Evolutionary conservation across 2,113 vertebrate species (phyloP), one percentile per base, ranked within the genome.

Genomic region (Ivindomyrus marchei): DNA sequence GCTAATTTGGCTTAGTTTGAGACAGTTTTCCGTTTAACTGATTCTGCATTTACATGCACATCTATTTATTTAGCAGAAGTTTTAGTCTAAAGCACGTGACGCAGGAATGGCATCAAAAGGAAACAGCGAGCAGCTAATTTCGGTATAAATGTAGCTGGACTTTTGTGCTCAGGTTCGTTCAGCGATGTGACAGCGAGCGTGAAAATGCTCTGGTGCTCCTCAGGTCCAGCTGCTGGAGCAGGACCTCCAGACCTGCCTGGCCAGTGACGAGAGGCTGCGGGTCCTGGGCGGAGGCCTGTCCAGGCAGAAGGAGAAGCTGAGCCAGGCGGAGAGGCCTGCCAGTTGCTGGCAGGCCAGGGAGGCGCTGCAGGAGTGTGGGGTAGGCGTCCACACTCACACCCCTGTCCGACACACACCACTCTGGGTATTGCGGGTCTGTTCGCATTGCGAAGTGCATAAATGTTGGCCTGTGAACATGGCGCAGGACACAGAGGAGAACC

Each of bases 221-320:
- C 91, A 99, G 98, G 94, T 96, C 86, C 93, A 94, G 90, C 94
- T 94, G 56, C 91, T 96, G 62, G 97, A 98, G 70, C 93, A 96
- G 19, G 87, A 95, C 85, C 95, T 95, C 91, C 95, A 96, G 91
- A 93, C 93, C 24, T 95, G 96, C 89, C 91, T 92, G 21, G 95
- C 96, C 91, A 96, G 96, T 91, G 97, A 99, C 92, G 96, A 90
- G 92, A 96, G 90, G 93, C 93, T 96, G 66, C 94, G 94, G 88
- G 90, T 89, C 74, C 91, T 98, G 36, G 85, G 4, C 66, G 91
- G 77, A 83, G 97, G 97, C 96, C 91, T 97, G 66, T 94, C 95
- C 89, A 94, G 91, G 31, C 96, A 97, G 92, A 94, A 92, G 2
- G 92, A 96, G 85, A 95, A 94, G 84, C 66, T 98, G 91, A 94